Evolutionary conservation across 2,113 vertebrate species (phyloP).

Genomic region (Suncus etruscus): DNA sequence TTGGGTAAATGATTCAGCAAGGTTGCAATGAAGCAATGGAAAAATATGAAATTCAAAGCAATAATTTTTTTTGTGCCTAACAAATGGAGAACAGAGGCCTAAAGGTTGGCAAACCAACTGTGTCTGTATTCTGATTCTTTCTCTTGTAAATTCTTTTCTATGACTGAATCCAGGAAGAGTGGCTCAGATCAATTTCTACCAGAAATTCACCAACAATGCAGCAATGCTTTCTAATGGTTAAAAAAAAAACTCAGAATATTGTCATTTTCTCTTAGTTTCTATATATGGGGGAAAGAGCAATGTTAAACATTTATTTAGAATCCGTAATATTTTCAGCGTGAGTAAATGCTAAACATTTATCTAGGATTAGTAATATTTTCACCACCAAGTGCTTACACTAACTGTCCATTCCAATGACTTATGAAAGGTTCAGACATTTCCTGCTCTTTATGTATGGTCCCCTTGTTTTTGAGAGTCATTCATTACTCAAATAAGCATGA

Average conservation of each 20-base stretch:
- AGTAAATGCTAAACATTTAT: background rate
- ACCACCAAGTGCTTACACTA: background rate
- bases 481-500: constrained; percentile 71
- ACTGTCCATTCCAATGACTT: background rate
- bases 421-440: background rate
- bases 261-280: background rate
- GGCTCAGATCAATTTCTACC: background rate
- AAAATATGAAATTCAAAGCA: background rate
- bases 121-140: background rate
- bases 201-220: background rate
- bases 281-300: background rate
- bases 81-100: background rate
- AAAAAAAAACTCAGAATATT: constrained; percentile 8
- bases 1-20: constrained; percentile 20
- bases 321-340: background rate
- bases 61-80: background rate
- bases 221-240: background rate
- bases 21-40: background rate
- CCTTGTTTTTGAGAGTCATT: constrained; percentile 63
- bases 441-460: background rate
- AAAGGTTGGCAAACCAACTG: background rate
- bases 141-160: background rate
- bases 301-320: background rate
- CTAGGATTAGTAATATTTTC: background rate
- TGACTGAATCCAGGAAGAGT: background rate